Evolutionary conservation across 2,113 vertebrate species (phyloP).

Genomic region (Hassar affinis): DNA sequence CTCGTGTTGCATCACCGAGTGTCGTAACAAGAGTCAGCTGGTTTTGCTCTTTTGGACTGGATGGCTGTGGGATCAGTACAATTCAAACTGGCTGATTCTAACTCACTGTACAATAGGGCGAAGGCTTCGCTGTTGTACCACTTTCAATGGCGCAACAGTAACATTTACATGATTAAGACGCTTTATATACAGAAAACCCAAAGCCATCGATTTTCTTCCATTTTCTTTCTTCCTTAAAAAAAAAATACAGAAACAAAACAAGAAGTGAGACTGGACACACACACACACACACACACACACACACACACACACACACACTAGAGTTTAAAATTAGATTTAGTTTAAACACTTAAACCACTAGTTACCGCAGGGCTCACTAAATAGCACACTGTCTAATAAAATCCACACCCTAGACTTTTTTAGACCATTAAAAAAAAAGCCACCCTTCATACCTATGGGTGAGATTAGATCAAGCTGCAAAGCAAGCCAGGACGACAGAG

Average conservation of each 20-base stretch:
- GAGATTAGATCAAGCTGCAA: neutral
- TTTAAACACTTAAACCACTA: neutral
- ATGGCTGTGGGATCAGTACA: too few species aligned
- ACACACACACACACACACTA: too few species aligned
- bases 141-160: too few species aligned
- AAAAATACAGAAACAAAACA: neutral
- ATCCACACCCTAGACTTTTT: neutral
- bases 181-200: neutral
- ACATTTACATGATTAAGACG: neutral
- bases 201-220: neutral
- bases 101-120: neutral
- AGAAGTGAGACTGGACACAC: conserved; percentile 8
- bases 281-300: too few species aligned
- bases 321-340: neutral
- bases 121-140: neutral
- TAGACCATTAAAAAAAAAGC: neutral
- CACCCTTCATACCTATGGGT: neutral
- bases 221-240: neutral
- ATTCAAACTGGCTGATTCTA: neutral
- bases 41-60: neutral
- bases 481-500: neutral
- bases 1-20: too few species aligned
- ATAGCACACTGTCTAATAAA: neutral
- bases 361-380: neutral
- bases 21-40: too few species aligned